These are phyloP conservation scores for Asbolus verrucosus DNA, from an alignment of 1,140 invertebrate genomes.

Conservation along the genomic window DNA sequence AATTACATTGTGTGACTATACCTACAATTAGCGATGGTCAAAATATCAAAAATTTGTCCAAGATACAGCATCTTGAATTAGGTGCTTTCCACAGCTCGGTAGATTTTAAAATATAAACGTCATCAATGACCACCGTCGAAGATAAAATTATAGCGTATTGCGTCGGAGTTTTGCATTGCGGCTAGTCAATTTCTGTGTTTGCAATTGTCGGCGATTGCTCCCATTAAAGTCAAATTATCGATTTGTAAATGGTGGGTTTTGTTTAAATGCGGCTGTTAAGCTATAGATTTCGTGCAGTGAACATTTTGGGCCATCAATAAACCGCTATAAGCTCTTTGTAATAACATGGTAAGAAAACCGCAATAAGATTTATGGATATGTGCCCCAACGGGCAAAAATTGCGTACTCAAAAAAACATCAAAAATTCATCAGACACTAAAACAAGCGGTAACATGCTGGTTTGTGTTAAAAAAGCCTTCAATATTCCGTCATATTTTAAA, in stretches of 20 bases:
- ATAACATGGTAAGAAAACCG: constrained; percentile 35
- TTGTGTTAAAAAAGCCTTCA: constrained; percentile 43
- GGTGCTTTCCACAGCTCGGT: too few species aligned
- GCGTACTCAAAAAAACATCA: constrained; percentile 53
- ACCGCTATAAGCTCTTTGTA: constrained; percentile 37
- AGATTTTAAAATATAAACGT: too few species aligned
- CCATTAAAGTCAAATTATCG: constrained; percentile 21
- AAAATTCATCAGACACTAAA: constrained; percentile 52
- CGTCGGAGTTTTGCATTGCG: neutral
- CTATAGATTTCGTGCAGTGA: constrained; percentile 38
- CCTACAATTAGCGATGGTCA: too few species aligned
- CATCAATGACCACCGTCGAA: neutral
- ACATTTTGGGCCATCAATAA: constrained; percentile 36
- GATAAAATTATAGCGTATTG: neutral
- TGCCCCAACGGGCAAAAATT: constrained; percentile 42
- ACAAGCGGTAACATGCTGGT: constrained; percentile 48
- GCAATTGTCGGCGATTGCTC: constrained; percentile 6
- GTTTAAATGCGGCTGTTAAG: constrained; percentile 34
- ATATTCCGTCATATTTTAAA: constrained; percentile 48
- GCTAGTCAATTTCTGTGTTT: constrained; percentile 28
- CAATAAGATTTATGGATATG: constrained; percentile 45
- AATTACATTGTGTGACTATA: too few species aligned
- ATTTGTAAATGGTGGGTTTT: constrained; percentile 13
- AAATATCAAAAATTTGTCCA: too few species aligned
- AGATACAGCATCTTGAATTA: too few species aligned